phyloP scores from a whole-genome alignment of 2,113 vertebrate species.

The Probosciger aterrimus region DNA sequence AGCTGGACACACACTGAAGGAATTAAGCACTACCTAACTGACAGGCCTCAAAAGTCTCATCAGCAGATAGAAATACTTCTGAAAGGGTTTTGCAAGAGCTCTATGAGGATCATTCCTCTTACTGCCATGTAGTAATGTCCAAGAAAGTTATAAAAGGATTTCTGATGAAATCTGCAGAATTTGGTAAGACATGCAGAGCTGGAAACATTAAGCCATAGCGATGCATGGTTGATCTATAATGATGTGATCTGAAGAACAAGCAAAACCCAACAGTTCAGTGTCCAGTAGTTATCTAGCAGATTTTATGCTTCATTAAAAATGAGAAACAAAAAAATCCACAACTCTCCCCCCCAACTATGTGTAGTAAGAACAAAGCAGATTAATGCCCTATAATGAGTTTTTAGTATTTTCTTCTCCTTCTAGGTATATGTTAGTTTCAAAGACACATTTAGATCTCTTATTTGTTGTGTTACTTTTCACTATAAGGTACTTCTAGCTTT shows the following conservation, averaged over 20 bases:
- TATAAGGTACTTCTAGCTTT: neutral
- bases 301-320: neutral
- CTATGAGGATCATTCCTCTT: neutral
- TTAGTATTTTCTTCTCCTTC: neutral
- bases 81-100: neutral
- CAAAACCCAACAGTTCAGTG: neutral
- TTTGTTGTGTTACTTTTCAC: neutral
- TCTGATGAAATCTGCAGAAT: neutral
- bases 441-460: neutral
- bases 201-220: neutral
- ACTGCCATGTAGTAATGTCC: neutral
- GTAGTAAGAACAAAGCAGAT: neutral
- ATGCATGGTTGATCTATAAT: neutral
- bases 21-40: neutral
- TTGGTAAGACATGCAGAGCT: neutral
- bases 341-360: neutral
- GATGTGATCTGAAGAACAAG: neutral
- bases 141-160: neutral
- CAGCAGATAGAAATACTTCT: neutral
- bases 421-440: neutral
- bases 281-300: neutral
- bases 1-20: neutral
- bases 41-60: neutral
- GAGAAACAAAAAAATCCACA: neutral
- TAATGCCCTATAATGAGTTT: neutral